A percentile compares a stretch with the other conserved stretches of the same genome.
Conservation (phyloP, 2,888 invertebrate genomes). For the Eueremaeus valkanovi region DNA sequence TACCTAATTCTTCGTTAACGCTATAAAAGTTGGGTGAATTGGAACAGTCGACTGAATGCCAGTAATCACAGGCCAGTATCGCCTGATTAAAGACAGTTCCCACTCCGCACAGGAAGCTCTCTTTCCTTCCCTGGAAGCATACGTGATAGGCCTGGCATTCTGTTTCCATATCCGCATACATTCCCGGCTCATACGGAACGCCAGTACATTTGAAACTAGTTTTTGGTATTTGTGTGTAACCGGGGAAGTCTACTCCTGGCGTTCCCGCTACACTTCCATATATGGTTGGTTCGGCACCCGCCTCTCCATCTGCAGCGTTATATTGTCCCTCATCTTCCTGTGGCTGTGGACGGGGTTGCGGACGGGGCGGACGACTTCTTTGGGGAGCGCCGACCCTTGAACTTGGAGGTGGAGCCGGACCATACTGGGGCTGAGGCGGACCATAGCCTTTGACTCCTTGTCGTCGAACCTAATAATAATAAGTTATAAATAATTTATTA, state of each 20-base stretch:
- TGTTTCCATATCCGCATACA: slow-evolving; percentile 85
- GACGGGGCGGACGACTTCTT: not conserved
- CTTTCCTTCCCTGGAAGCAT: slow-evolving; percentile 49
- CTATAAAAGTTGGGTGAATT: slow-evolving; percentile 66
- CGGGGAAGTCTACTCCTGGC: slow-evolving; percentile 46
- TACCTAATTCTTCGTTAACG: slow-evolving; percentile 44
- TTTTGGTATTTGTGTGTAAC: slow-evolving; percentile 58
- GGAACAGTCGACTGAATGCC: slow-evolving; percentile 56
- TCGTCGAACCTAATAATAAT: slow-evolving; percentile 36
- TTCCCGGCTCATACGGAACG: slow-evolving; percentile 72
- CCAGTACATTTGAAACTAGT: slow-evolving; percentile 73
- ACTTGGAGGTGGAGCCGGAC: no score
- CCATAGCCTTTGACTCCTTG: slow-evolving; percentile 33
- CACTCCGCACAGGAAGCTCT: slow-evolving; percentile 53
- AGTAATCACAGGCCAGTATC: slow-evolving; percentile 49
- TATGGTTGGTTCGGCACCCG: slow-evolving; percentile 35
- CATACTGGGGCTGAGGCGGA: not conserved
- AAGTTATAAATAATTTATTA: no score
- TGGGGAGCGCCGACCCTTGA: slow-evolving; percentile 31
- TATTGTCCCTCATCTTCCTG: slow-evolving; percentile 15
- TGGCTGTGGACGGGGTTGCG: slow-evolving; percentile 2
- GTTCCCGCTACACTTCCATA: slow-evolving; percentile 42
- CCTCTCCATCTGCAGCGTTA: slow-evolving; percentile 28
- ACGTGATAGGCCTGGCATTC: slow-evolving; percentile 49
- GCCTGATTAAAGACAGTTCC: slow-evolving; percentile 51